A percentile compares a stretch with the other conserved stretches of the same genome.
Evolutionary conservation across 2,888 invertebrate genomes (phyloP).

Genomic region (Xylocampa areola): DNA sequence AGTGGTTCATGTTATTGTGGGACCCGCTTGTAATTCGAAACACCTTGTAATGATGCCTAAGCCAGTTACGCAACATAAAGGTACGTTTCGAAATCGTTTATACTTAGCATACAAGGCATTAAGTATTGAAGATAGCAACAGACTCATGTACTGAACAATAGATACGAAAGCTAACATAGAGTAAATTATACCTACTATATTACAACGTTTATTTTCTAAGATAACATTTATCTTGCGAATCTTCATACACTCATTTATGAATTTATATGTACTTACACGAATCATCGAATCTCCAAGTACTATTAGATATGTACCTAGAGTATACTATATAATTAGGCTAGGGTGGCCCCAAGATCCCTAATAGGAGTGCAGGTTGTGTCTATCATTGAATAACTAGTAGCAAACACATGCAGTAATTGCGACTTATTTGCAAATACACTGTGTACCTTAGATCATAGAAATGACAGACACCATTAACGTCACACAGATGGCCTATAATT

Average conservation of each 20-base stretch:
- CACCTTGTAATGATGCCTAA: slow-evolving; percentile 38
- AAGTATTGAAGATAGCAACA: slow-evolving; percentile 15
- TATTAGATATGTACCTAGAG: slow-evolving; percentile 1
- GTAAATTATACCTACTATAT: slow-evolving; percentile 19
- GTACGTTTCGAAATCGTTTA: slow-evolving; percentile 32
- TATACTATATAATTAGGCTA: no score
- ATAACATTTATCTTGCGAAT: slow-evolving; percentile 15
- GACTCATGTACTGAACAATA: slow-evolving; percentile 26
- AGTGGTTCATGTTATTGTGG: slow-evolving; percentile 7
- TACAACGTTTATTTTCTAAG: slow-evolving; percentile 9
- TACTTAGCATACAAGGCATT: slow-evolving; percentile 34
- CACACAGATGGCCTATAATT: background rate
- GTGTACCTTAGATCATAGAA: background rate
- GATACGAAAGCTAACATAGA: slow-evolving; percentile 33
- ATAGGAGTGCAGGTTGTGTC: background rate
- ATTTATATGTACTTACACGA: slow-evolving; percentile 7
- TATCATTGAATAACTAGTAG: background rate
- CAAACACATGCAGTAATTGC: slow-evolving; percentile 3
- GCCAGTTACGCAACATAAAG: slow-evolving; percentile 32
- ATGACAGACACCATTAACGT: background rate
- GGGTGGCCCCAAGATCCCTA: no score
- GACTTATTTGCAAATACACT: background rate
- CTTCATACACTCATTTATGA: slow-evolving; percentile 8
- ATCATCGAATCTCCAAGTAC: slow-evolving; percentile 16
- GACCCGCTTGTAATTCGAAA: slow-evolving; percentile 41